Conservation (phyloP, 2,797 vertebrate species). For the Halcyon chelicuti region DNA sequence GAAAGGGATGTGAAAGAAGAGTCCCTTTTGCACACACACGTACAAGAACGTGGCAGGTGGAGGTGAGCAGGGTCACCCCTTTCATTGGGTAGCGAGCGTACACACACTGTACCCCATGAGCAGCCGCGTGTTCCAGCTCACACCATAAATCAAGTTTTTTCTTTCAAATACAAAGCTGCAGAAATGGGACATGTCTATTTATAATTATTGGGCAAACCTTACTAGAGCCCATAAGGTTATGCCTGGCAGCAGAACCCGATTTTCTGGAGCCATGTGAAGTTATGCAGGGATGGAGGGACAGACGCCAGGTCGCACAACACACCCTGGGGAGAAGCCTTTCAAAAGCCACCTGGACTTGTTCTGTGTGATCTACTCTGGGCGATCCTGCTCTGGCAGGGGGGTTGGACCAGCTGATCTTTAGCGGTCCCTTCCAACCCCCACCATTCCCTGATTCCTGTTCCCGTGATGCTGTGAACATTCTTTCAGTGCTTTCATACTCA, state of each 20-base stretch:
- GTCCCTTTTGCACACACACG: background rate
- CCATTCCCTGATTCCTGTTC: too few relatives aligned
- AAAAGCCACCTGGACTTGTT: too few relatives aligned
- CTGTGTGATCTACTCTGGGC: too few relatives aligned
- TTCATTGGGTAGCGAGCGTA: background rate
- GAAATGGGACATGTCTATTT: background rate
- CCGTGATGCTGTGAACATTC: background rate
- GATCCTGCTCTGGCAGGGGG: too few relatives aligned
- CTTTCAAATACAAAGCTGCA: background rate
- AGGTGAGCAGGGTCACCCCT: background rate
- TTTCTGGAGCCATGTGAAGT: background rate
- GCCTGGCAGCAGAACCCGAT: background rate
- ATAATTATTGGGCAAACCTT: background rate
- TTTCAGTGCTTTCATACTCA: background rate
- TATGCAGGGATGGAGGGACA: rapidly evolving
- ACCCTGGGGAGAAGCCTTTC: background rate
- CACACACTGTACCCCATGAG: background rate
- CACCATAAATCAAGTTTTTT: background rate
- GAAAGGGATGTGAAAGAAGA: background rate
- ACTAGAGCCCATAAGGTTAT: background rate
- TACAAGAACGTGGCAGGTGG: background rate
- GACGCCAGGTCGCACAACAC: background rate
- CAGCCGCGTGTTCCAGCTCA: background rate
- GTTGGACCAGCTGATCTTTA: too few relatives aligned
- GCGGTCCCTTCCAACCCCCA: too few relatives aligned